phyloP scores from a whole-genome alignment of 2,113 vertebrate genomes.

The Megaleporinus macrocephalus region DNA sequence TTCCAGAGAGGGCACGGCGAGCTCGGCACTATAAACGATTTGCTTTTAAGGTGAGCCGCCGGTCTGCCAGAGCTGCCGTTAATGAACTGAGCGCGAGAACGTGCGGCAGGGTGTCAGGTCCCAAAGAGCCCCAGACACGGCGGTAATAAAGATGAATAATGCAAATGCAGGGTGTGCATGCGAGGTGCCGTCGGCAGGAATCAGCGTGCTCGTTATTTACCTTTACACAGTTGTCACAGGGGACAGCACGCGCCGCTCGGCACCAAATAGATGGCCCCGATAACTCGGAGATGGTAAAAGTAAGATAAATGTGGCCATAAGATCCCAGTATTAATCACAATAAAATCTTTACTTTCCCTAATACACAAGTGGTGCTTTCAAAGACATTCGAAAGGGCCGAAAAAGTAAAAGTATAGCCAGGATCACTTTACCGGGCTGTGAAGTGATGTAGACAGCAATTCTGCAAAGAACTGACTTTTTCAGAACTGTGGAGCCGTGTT shows the following conservation, averaged over 20 bases:
- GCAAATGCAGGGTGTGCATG: constrained; percentile 58
- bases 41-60: constrained; percentile 22
- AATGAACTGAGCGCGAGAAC: constrained; percentile 63
- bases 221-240: constrained; percentile 57
- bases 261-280: constrained; percentile 54
- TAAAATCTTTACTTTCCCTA: constrained; percentile 23
- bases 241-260: constrained; percentile 33
- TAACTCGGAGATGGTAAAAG: constrained; percentile 45
- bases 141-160: constrained; percentile 74
- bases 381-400: background rate
- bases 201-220: constrained; percentile 71
- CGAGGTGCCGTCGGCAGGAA: constrained; percentile 60
- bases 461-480: too few species aligned
- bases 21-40: constrained; percentile 29
- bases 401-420: background rate
- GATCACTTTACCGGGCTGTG: background rate
- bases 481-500: too few species aligned
- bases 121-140: constrained; percentile 52
- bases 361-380: background rate
- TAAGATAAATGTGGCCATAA: constrained; percentile 51
- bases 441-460: too few species aligned
- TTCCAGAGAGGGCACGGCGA: constrained; percentile 14
- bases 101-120: constrained; percentile 44
- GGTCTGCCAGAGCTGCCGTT: constrained; percentile 32
- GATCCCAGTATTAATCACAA: constrained; percentile 41